Base-by-base conservation (phyloP, 2,888 invertebrate species). In the Hypomecis atomaria region DNA sequence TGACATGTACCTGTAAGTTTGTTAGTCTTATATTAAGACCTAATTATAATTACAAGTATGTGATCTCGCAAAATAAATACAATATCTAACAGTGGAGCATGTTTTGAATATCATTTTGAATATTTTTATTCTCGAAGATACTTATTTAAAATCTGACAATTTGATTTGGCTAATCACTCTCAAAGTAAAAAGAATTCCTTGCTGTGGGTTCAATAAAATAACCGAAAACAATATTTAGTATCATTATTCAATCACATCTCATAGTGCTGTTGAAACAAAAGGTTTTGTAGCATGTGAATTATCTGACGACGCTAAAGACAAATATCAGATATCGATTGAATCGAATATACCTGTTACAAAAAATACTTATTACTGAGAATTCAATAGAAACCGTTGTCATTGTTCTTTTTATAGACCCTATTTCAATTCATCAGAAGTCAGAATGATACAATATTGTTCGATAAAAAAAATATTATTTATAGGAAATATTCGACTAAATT, bases 251-350 rank as follows among this genome's bases (percentile, higher is more conserved):
- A n/a, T 49, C n/a, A 36, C 48, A 10, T 10, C 4, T 34, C 34
- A 40, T 40, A 40, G 40, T 7, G n/a, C 9, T 11, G 9, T 7
- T 36, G 23, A 23, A 23, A 23, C 23, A 37, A 33, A 13, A 38
- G 36, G n/a, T 44, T 36, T 6, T 49, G 11, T 9, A 11, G 4
- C 58, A 37, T 54, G 54, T 38, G 63, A 54, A 49, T 44, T 38
- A 23, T 0, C 13, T 6, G 57, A 71, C 70, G 74, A 71, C 67
- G 38, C 62, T 67, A 62, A 70, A 54, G 61, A 67, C 62, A 54
- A 63, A 70, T 62, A 67, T 66, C 53, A 65, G 67, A 69, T 68
- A 69, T 71, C 66, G 68, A 73, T 72, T 69, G 69, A 73, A 72
- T 68, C 56, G 58, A 71, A 66, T 69, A 55, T 11, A 7, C 2